A percentile compares a stretch with the other conserved stretches of the same genome.
Conservation (phyloP, 37 sponge, comb jelly and placozoan genomes). For the Diacarnus erythraeanus region DNA sequence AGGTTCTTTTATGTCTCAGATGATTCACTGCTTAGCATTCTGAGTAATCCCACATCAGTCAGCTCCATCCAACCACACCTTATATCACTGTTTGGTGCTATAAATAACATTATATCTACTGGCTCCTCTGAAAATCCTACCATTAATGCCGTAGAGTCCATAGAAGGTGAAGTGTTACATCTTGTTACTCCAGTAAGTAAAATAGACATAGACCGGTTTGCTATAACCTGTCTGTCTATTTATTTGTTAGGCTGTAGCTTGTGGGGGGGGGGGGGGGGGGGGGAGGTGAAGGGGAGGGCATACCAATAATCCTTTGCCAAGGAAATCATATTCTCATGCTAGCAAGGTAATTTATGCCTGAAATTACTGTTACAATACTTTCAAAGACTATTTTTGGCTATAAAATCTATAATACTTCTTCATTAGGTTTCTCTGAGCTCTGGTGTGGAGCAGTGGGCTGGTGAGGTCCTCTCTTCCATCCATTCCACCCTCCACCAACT, state of each 20-base stretch:
- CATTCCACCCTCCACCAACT: constrained; percentile 32
- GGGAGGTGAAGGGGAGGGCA: not conserved
- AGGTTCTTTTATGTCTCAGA: constrained; percentile 75
- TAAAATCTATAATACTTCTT: no score
- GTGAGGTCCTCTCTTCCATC: constrained; percentile 14
- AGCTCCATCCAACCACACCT: constrained; percentile 63
- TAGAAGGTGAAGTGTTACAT: constrained; percentile 57
- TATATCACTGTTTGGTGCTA: constrained; percentile 39
- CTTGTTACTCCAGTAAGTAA: constrained; percentile 46
- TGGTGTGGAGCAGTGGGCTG: constrained; percentile 74
- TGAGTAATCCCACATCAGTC: constrained; percentile 55
- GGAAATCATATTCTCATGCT: no score
- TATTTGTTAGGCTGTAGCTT: not conserved
- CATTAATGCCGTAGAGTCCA: constrained; percentile 55
- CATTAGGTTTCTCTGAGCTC: constrained; percentile 63
- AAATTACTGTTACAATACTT: not conserved
- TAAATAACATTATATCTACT: not conserved
- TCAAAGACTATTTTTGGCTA: not conserved
- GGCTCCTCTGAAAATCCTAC: constrained; percentile 9
- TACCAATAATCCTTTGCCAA: not conserved
- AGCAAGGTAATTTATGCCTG: not conserved
- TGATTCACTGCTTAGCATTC: constrained; percentile 64
- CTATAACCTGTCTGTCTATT: no score
- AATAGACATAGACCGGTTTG: no score
- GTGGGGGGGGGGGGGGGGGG: not conserved